Evolutionary conservation across 2,797 vertebrate species (phyloP).

Genomic region (Serranus cabrilla): DNA sequence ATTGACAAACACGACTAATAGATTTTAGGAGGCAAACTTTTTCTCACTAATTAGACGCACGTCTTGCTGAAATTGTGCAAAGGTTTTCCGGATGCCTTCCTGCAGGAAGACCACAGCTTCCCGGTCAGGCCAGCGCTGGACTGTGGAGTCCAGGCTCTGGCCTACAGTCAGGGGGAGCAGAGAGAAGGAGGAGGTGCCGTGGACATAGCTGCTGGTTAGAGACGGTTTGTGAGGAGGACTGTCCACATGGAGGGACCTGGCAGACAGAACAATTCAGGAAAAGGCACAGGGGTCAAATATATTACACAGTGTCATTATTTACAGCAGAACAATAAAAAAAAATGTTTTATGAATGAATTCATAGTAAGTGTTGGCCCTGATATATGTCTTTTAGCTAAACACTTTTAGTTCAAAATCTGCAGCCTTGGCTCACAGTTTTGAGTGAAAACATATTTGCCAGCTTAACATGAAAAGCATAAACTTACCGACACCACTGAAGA

Average conservation of each 20-base stretch:
- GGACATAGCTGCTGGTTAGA: constrained; percentile 87
- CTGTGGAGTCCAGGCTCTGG: constrained; percentile 83
- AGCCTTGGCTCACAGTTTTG: neutral
- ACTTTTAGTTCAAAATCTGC: no score
- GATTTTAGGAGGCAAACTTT: neutral
- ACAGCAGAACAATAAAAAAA: no score
- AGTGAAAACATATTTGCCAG: neutral
- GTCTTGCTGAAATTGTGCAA: constrained; percentile 88
- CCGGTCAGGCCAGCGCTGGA: constrained; percentile 80
- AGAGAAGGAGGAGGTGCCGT: constrained; percentile 75
- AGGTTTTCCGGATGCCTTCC: constrained; percentile 87
- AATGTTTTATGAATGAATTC: no score
- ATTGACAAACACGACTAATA: neutral
- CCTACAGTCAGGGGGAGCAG: constrained; percentile 86
- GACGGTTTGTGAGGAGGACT: constrained; percentile 51
- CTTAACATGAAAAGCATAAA: neutral
- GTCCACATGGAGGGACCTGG: constrained; percentile 80
- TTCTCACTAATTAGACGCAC: constrained; percentile 71
- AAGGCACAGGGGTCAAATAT: no score
- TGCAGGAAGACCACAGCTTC: constrained; percentile 88
- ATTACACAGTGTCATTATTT: no score
- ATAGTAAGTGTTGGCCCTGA: no score
- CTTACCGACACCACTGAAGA: constrained; percentile 54
- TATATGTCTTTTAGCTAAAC: no score
- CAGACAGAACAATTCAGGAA: neutral